Evolutionary conservation across 2,113 vertebrate genomes (phyloP).

Genomic region (Laterallus jamaicensis): DNA sequence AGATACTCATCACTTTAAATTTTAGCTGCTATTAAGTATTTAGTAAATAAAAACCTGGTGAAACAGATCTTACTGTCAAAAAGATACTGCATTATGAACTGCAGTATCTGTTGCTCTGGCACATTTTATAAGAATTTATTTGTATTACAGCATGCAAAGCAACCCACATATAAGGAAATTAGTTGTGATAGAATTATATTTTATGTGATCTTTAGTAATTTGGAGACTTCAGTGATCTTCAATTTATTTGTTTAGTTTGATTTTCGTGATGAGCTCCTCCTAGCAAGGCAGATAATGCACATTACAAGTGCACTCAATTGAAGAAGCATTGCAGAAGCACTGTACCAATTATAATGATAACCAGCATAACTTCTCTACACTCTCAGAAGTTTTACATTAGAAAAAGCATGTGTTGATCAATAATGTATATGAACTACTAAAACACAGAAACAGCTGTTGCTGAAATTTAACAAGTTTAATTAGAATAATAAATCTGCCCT

Average conservation of each 20-base stretch:
- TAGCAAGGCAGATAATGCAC: not conserved
- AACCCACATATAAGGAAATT: not conserved
- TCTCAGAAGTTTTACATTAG: slow-evolving; percentile 8
- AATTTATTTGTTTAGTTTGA: not conserved
- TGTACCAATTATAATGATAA: not conserved
- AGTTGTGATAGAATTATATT: not conserved
- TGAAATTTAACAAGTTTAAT: slow-evolving; percentile 62
- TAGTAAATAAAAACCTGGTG: not conserved
- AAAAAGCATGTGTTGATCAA: slow-evolving; percentile 26
- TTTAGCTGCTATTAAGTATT: not conserved
- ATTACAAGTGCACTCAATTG: not conserved
- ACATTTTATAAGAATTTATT: not conserved
- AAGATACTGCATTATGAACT: not conserved
- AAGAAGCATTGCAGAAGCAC: not conserved
- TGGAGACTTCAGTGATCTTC: not conserved
- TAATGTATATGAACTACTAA: slow-evolving; percentile 22
- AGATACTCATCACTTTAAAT: not conserved
- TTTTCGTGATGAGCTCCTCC: not conserved
- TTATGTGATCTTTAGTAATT: not conserved
- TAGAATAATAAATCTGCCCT: slow-evolving; percentile 21
- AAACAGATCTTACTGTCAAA: not conserved
- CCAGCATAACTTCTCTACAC: not conserved
- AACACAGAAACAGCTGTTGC: slow-evolving; percentile 59
- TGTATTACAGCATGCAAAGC: not conserved
- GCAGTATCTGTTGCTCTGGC: not conserved